Percentiles rank a stretch among this genome's conserved stretches.
These are phyloP conservation scores for Oryzias melastigma DNA, from an alignment of 2,113 vertebrate genomes.

Conservation along the genomic window DNA sequence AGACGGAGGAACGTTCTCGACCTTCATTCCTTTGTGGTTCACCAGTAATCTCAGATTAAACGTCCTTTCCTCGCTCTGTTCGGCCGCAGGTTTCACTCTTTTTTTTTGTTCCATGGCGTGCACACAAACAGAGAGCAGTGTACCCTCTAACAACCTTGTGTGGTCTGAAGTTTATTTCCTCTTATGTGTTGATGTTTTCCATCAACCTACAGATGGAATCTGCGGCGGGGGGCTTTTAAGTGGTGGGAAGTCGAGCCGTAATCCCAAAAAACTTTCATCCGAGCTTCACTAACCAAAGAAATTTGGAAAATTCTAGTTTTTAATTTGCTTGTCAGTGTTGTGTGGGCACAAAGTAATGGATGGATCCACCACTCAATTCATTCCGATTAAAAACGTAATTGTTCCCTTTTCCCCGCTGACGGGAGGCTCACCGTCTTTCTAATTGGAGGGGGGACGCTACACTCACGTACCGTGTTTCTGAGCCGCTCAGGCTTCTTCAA, in stretches of 20 bases:
- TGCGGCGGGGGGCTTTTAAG: slow-evolving; percentile 48
- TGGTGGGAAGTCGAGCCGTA: slow-evolving; percentile 46
- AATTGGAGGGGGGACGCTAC: slow-evolving; percentile 75
- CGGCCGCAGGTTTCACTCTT: slow-evolving; percentile 12
- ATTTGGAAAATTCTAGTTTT: slow-evolving; percentile 13
- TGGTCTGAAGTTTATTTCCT: slow-evolving; percentile 35
- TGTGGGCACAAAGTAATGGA: slow-evolving; percentile 11
- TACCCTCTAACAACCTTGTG: slow-evolving; percentile 42
- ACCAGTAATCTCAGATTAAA: slow-evolving; percentile 27
- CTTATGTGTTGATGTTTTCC: slow-evolving; percentile 33
- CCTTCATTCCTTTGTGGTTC: slow-evolving; percentile 1
- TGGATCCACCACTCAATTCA: slow-evolving; percentile 9
- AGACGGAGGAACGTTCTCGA: background rate
- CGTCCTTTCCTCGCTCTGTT: slow-evolving; percentile 1
- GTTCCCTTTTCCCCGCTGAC: slow-evolving; percentile 31
- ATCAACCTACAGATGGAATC: slow-evolving; percentile 29
- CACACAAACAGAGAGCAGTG: slow-evolving; percentile 33
- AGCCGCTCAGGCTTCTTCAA: slow-evolving; percentile 59
- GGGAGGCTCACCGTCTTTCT: slow-evolving; percentile 50
- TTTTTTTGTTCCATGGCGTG: slow-evolving; percentile 24
- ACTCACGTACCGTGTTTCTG: slow-evolving; percentile 79
- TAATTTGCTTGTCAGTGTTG: background rate
- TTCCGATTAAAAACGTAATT: slow-evolving; percentile 24
- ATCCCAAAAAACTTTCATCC: slow-evolving; percentile 45
- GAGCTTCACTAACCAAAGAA: slow-evolving; percentile 27